These are phyloP conservation scores for Sapayoa aenigma DNA, from an alignment of 2,113 vertebrate genomes.

Conservation along the genomic window DNA sequence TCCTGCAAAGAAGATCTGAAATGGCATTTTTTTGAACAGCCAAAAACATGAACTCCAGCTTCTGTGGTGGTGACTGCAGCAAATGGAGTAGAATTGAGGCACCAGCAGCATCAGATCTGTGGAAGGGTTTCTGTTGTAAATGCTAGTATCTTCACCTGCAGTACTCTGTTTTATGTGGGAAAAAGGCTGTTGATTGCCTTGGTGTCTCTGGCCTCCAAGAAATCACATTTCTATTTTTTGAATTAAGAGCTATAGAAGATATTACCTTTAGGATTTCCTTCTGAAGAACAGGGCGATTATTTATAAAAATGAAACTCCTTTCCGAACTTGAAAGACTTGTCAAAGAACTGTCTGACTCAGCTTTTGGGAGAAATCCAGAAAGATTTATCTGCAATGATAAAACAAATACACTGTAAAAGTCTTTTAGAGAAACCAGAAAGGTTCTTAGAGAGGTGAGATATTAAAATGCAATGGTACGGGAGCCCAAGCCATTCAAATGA, in stretches of 20 bases:
- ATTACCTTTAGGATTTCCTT: conserved; percentile 95
- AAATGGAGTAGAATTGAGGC: not conserved
- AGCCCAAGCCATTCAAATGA: not conserved
- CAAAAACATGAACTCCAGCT: not conserved
- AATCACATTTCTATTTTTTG: not conserved
- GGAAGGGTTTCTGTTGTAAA: not conserved
- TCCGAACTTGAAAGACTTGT: conserved; percentile 86
- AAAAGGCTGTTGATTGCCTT: not conserved
- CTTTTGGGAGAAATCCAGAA: conserved; percentile 90
- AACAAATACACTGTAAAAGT: not conserved
- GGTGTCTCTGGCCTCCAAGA: not conserved
- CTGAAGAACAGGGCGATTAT: conserved; percentile 86
- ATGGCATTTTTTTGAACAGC: not conserved
- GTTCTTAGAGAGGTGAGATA: not conserved
- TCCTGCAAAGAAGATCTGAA: not conserved
- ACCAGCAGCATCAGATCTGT: not conserved
- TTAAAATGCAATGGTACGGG: not conserved
- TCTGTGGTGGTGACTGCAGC: not conserved
- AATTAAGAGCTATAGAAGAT: not conserved
- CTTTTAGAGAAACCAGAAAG: not conserved
- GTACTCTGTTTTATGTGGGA: not conserved
- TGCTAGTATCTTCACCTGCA: not conserved
- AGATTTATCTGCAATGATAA: conserved; percentile 80
- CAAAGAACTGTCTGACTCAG: conserved; percentile 75
- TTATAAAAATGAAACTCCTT: conserved; percentile 89